These are phyloP conservation scores for Hemicentrotus pulcherrimus DNA, from an alignment of 35 echinoderm and acorn worm species.

Conservation along the genomic window DNA sequence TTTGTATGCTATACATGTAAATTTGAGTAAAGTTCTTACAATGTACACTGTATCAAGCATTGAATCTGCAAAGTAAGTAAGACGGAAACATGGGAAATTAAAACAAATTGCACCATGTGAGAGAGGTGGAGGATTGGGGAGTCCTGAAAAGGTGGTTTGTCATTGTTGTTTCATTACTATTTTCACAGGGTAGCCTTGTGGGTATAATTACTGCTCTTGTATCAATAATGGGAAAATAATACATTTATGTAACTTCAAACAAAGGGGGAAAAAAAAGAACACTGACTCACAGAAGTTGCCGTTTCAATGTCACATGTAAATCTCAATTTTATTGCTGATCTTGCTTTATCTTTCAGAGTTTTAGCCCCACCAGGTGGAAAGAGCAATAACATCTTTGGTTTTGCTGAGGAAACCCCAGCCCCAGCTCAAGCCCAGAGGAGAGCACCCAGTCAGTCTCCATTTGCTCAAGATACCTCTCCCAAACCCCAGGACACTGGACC, in stretches of 20 bases:
- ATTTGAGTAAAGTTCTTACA: no score
- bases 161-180: no score
- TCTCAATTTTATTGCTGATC: neutral
- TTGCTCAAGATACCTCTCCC: neutral
- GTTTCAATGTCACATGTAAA: neutral
- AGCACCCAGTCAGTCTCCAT: neutral
- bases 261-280: neutral
- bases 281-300: neutral
- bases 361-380: conserved; percentile 31
- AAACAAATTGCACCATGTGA: no score
- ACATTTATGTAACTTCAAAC: neutral
- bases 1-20: no score
- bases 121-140: no score
- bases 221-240: no score
- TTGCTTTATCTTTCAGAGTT: neutral
- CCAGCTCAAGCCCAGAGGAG: neutral
- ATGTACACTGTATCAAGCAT: no score
- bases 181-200: no score
- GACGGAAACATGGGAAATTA: no score
- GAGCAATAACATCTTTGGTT: conserved; percentile 18
- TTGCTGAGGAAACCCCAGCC: neutral
- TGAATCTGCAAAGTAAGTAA: no score
- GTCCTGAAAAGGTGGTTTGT: no score
- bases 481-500: neutral
- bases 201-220: no score